Conservation (phyloP, 2,888 invertebrate species). For the Cantharis rustica region DNA sequence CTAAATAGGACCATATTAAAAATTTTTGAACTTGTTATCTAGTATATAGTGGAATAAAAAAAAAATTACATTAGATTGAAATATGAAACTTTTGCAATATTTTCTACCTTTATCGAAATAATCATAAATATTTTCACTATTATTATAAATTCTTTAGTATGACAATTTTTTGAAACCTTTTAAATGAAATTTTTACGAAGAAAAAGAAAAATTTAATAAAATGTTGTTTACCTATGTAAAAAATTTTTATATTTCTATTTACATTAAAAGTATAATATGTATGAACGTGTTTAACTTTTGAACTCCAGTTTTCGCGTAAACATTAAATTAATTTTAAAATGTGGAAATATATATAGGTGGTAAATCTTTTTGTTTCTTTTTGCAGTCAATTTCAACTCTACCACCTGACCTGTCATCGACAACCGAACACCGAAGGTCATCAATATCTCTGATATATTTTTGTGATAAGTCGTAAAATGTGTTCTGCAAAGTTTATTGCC, state of each 20-base stretch:
- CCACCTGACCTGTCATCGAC: constrained; percentile 11
- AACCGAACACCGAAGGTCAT: constrained; percentile 17
- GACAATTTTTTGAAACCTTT: not conserved
- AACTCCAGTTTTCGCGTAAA: not conserved
- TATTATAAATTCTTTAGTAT: not conserved
- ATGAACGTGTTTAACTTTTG: not conserved
- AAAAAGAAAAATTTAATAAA: not conserved
- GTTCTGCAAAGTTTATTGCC: constrained; percentile 16
- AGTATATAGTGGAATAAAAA: not conserved
- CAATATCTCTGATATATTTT: constrained; percentile 22
- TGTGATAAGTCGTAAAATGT: constrained; percentile 21
- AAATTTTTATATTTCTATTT: not conserved
- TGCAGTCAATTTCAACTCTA: constrained; percentile 1
- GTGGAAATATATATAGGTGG: not conserved
- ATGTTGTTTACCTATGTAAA: not conserved
- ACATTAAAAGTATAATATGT: not conserved
- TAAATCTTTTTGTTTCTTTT: constrained; percentile 8
- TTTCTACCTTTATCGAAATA: not conserved
- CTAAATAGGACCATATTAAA: too few species aligned
- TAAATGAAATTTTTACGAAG: not conserved
- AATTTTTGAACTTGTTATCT: not conserved
- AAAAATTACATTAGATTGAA: not conserved
- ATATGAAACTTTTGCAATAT: not conserved
- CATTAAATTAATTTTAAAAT: constrained; percentile 5
- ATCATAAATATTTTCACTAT: not conserved